These are phyloP conservation scores for Polypterus bichir DNA, from an alignment of 2,113 vertebrate genomes.

Conservation along the genomic window DNA sequence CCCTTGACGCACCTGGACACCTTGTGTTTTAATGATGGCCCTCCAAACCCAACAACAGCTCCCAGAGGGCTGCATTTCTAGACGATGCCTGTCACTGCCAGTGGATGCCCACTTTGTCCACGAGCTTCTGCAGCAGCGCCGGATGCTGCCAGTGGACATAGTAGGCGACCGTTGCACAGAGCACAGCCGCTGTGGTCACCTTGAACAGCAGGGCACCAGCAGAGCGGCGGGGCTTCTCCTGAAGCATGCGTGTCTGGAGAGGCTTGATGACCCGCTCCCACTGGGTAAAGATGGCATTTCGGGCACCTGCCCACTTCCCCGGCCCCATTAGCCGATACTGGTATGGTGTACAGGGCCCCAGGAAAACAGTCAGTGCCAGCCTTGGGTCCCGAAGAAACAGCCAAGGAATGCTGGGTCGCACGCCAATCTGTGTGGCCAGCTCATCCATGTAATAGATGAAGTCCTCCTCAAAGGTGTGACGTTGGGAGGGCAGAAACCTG, in stretches of 20 bases:
- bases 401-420: conserved; percentile 44
- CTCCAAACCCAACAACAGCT: too few species aligned
- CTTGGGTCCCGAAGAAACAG: conserved; percentile 55
- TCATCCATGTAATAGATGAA: conserved; percentile 62
- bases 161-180: conserved; percentile 25
- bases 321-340: conserved; percentile 55
- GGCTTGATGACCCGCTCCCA: conserved; percentile 46
- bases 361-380: conserved; percentile 49
- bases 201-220: conserved; percentile 21
- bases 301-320: conserved; percentile 56
- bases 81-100: too few species aligned
- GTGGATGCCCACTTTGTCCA: too few species aligned
- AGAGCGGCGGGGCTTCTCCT: conserved; percentile 9
- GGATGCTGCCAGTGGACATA: conserved; percentile 27
- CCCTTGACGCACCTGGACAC: too few species aligned
- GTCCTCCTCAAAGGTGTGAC: conserved; percentile 70
- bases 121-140: conserved; percentile 10
- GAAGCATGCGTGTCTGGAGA: conserved; percentile 37
- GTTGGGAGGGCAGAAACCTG: conserved; percentile 64
- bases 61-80: too few species aligned
- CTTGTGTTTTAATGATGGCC: too few species aligned
- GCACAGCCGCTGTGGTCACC: conserved; percentile 19
- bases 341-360: conserved; percentile 58
- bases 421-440: conserved; percentile 39
- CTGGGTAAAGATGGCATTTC: conserved; percentile 56